Conservation (phyloP, 2,888 invertebrate genomes). For the Linhomoeus sp. region DNA sequence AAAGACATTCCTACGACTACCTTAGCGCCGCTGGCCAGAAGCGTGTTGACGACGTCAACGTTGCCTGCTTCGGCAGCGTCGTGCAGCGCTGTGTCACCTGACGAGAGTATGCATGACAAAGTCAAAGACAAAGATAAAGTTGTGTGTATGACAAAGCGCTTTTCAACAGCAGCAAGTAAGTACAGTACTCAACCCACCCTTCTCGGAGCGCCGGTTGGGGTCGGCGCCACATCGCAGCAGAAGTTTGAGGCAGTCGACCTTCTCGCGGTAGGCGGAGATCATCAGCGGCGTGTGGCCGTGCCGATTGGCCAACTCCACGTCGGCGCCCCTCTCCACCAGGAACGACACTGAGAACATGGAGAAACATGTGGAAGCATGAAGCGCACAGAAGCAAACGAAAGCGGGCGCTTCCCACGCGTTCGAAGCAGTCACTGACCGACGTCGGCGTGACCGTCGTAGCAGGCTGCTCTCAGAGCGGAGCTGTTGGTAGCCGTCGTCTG, state of each 20-base stretch:
- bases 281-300: slow-evolving; percentile 73
- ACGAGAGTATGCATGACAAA: slow-evolving; percentile 2
- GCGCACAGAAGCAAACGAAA: not conserved
- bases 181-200: slow-evolving; percentile 46
- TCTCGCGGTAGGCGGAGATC: slow-evolving; percentile 93
- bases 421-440: slow-evolving; percentile 39
- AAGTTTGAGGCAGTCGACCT: slow-evolving; percentile 69
- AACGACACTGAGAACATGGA: slow-evolving; percentile 42
- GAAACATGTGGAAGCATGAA: not conserved
- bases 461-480: slow-evolving; percentile 78
- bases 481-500: slow-evolving; percentile 82
- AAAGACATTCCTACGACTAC: too few relatives aligned
- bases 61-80: slow-evolving; percentile 93
- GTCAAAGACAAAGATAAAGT: not conserved
- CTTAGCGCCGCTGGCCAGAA: slow-evolving; percentile 63
- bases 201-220: slow-evolving; percentile 57
- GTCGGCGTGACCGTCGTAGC: slow-evolving; percentile 85
- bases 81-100: slow-evolving; percentile 76
- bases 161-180: not conserved
- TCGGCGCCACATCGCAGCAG: slow-evolving; percentile 64
- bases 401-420: not conserved
- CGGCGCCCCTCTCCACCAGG: slow-evolving; percentile 72
- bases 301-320: slow-evolving; percentile 83
- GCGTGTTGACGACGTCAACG: slow-evolving; percentile 66
- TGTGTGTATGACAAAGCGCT: not conserved